A percentile compares a stretch with the other conserved stretches of the same genome.
phyloP scores from a whole-genome alignment of 1,140 invertebrate genomes.

The Hyposmocoma kahamanoa region DNA sequence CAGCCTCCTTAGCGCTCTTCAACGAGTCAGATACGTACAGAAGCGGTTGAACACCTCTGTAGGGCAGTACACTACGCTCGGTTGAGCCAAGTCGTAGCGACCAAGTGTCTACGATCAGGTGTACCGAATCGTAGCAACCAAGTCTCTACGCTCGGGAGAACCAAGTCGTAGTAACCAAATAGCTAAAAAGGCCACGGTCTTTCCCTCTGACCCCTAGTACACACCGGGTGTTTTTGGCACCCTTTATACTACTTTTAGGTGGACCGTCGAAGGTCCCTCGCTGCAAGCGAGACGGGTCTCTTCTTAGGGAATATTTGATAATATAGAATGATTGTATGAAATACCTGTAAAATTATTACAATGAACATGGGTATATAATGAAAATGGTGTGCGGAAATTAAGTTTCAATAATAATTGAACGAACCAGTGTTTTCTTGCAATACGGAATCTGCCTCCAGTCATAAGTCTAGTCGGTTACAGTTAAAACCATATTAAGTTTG shows the following conservation, averaged over 20 bases:
- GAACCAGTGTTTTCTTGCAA: background rate
- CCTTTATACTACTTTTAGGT: constrained; percentile 62
- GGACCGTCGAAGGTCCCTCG: constrained; percentile 42
- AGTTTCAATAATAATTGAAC: background rate
- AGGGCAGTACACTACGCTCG: constrained; percentile 39
- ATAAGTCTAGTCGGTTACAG: too few relatives aligned
- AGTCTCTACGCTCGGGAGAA: constrained; percentile 27
- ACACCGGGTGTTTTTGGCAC: constrained; percentile 39
- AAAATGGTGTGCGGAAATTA: background rate
- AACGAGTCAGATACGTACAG: constrained; percentile 49
- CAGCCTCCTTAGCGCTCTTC: constrained; percentile 47
- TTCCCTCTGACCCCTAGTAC: constrained; percentile 51
- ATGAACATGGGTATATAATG: background rate
- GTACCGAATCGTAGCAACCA: constrained; percentile 28
- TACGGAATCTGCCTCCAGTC: too few relatives aligned
- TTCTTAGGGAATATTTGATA: constrained; percentile 40
- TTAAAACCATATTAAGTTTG: too few relatives aligned
- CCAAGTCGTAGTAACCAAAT: constrained; percentile 28
- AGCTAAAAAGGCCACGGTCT: constrained; percentile 37
- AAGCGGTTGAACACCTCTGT: constrained; percentile 57
- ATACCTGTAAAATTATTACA: constrained; percentile 50
- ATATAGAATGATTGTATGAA: constrained; percentile 16
- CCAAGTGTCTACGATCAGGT: constrained; percentile 24
- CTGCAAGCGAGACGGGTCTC: constrained; percentile 42
- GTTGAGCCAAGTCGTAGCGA: constrained; percentile 26